A percentile compares a stretch with the other conserved stretches of the same genome.
Conservation (phyloP, 35 echinoderm and acorn worm genomes). For the Heliocidaris tuberculata region DNA sequence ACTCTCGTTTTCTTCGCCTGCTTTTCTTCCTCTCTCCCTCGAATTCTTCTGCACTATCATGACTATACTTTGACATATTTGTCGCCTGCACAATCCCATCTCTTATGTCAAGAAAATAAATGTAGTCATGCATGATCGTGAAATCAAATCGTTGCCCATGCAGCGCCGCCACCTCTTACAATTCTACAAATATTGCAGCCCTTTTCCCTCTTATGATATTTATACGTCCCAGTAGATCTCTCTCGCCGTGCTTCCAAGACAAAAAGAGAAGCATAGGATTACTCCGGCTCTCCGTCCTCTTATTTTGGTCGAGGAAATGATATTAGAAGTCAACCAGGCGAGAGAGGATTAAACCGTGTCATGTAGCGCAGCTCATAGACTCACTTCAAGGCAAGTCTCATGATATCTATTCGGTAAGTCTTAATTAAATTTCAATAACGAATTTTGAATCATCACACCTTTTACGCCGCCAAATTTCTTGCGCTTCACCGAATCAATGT, state of each 20-base stretch:
- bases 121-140: background rate
- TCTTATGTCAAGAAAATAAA: background rate
- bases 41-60: background rate
- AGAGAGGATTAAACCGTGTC: background rate
- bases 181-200: background rate
- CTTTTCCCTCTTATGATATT: background rate
- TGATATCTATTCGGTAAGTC: background rate
- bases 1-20: background rate
- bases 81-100: background rate
- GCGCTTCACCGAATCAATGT: background rate
- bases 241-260: background rate
- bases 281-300: background rate
- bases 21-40: background rate
- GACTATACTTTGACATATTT: background rate
- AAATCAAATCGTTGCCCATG: background rate
- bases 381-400: background rate
- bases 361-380: background rate
- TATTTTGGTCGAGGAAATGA: background rate
- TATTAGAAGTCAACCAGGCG: conserved; percentile 1
- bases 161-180: background rate
- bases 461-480: background rate
- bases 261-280: background rate
- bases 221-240: background rate
- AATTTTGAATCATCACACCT: background rate
- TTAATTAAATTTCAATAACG: background rate